phyloP scores from a whole-genome alignment of 2,888 invertebrate species.

The Acronicta leporina region DNA sequence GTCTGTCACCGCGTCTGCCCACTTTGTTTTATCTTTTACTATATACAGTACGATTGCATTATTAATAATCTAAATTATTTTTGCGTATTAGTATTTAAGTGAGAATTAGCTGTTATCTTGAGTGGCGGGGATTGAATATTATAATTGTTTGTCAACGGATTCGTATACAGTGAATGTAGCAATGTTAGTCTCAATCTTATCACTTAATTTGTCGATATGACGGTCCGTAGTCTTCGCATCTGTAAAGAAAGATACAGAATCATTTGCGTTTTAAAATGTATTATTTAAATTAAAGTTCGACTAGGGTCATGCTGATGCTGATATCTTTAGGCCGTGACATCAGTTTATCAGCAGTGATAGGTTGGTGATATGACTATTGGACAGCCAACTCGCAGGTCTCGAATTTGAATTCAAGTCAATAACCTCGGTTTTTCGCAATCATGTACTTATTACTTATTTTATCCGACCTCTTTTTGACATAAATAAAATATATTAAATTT shows the following conservation, averaged over 20 bases:
- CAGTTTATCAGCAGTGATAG: no score
- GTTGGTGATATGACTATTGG: no score
- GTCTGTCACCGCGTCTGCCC: slow-evolving; percentile 16
- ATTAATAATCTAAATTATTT: slow-evolving; percentile 12
- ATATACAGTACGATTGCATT: slow-evolving; percentile 5
- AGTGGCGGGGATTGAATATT: slow-evolving; percentile 15
- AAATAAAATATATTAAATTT: no score
- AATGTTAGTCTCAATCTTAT: slow-evolving; percentile 8
- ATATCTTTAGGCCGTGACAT: no score
- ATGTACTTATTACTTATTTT: no score
- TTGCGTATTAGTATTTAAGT: slow-evolving; percentile 6
- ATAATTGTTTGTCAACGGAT: slow-evolving; percentile 10
- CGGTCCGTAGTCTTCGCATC: neutral
- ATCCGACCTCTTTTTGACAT: no score
- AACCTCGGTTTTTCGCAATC: no score
- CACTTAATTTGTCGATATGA: neutral
- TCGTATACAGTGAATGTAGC: slow-evolving; percentile 12
- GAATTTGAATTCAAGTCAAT: no score
- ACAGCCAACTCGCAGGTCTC: no score
- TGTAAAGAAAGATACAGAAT: neutral
- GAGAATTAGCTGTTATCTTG: slow-evolving; percentile 25
- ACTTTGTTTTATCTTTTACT: slow-evolving; percentile 12
- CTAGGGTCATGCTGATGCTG: no score
- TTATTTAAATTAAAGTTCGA: neutral
- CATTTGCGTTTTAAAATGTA: neutral